These are phyloP conservation scores for Polydrusus pterygomalis DNA, from an alignment of 2,888 invertebrate genomes.

Conservation along the genomic window DNA sequence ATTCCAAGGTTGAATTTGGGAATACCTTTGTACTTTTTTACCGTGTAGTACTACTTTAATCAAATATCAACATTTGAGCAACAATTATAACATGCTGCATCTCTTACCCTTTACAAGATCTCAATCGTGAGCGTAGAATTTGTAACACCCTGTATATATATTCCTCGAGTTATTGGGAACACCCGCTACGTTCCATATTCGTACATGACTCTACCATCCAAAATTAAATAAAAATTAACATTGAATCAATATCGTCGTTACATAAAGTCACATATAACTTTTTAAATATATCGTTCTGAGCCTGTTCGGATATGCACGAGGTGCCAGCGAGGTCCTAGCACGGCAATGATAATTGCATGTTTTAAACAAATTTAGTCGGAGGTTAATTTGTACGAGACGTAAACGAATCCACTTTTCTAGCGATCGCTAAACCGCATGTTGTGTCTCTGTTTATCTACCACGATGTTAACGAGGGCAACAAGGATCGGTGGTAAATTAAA, in stretches of 20 bases:
- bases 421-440: slow-evolving; percentile 62
- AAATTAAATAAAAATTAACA: slow-evolving; percentile 60
- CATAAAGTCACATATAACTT: slow-evolving; percentile 68
- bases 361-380: slow-evolving; percentile 71
- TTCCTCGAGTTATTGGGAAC: too few species aligned
- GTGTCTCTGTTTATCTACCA: slow-evolving; percentile 45
- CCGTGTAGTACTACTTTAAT: too few species aligned
- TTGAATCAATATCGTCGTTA: slow-evolving; percentile 63
- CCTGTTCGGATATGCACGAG: slow-evolving; percentile 58
- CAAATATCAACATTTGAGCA: too few species aligned
- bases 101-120: too few species aligned
- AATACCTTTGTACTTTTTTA: too few species aligned
- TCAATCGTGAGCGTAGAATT: too few species aligned
- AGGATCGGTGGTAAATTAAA: slow-evolving; percentile 4
- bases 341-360: slow-evolving; percentile 72
- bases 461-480: background rate
- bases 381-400: slow-evolving; percentile 71
- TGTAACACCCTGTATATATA: too few species aligned
- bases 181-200: background rate
- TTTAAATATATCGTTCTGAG: slow-evolving; percentile 47
- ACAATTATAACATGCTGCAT: too few species aligned
- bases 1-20: too few species aligned
- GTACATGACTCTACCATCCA: slow-evolving; percentile 30
- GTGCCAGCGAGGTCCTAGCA: slow-evolving; percentile 70
- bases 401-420: slow-evolving; percentile 67